A percentile compares a stretch with the other conserved stretches of the same genome.
These are phyloP conservation scores for Aeoliscus strigatus DNA, from an alignment of 2,797 vertebrate genomes.

Conservation along the genomic window DNA sequence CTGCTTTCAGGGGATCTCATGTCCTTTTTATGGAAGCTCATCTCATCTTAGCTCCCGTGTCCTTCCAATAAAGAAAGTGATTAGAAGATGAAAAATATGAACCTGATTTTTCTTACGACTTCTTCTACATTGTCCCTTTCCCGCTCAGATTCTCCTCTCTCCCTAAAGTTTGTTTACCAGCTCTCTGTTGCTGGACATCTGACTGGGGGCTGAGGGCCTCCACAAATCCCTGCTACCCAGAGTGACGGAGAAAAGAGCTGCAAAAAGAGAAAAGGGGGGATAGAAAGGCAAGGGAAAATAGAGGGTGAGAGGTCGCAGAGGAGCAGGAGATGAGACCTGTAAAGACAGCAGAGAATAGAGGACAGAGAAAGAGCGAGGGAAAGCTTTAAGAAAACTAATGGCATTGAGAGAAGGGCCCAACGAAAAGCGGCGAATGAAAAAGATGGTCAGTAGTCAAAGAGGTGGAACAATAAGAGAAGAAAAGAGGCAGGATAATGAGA, in stretches of 20 bases:
- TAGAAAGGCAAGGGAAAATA: slow-evolving; percentile 51
- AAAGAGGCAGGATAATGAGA: slow-evolving; percentile 50
- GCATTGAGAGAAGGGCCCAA: slow-evolving; percentile 45
- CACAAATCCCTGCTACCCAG: slow-evolving; percentile 62
- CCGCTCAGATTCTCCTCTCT: slow-evolving; percentile 1
- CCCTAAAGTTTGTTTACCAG: slow-evolving; percentile 55
- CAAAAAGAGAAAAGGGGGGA: slow-evolving; percentile 47
- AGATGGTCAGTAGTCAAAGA: slow-evolving; percentile 45
- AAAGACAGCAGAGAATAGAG: slow-evolving; percentile 46
- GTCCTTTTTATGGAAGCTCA: too few relatives aligned
- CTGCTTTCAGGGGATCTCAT: too few relatives aligned
- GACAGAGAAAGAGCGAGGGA: slow-evolving; percentile 40
- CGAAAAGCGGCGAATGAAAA: slow-evolving; percentile 27
- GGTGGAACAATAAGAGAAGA: slow-evolving; percentile 36
- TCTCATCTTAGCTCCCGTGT: too few relatives aligned
- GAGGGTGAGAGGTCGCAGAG: slow-evolving; percentile 60
- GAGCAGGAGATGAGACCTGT: slow-evolving; percentile 29
- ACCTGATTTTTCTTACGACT: too few relatives aligned
- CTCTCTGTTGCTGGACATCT: slow-evolving; percentile 42
- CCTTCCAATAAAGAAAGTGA: too few relatives aligned
- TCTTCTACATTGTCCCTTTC: too few relatives aligned
- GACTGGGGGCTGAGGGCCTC: slow-evolving; percentile 51
- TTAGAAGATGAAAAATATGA: too few relatives aligned
- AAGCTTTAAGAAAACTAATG: slow-evolving; percentile 40
- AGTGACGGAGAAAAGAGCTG: slow-evolving; percentile 54